A percentile compares a stretch with the other conserved stretches of the same genome.
Evolutionary conservation across 2,797 vertebrate genomes (phyloP).

Genomic region (Acrossocheilus wenchowensis): DNA sequence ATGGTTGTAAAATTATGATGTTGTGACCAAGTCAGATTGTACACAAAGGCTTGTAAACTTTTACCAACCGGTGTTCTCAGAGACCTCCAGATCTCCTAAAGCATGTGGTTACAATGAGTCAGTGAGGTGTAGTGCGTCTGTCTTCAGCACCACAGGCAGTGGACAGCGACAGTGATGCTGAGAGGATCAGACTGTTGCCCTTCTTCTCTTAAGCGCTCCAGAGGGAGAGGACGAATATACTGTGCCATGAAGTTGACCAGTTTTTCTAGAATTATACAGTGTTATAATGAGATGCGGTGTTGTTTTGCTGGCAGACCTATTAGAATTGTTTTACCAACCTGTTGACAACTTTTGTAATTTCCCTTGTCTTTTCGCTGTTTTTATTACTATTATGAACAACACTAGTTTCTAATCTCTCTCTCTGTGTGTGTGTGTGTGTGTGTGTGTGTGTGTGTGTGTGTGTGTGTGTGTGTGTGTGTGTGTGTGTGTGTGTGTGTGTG

Average conservation of each 20-base stretch:
- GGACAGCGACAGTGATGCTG: slow-evolving; percentile 63
- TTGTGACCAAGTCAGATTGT: not conserved
- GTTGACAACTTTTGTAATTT: slow-evolving; percentile 28
- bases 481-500: too few relatives aligned
- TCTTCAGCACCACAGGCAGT: slow-evolving; percentile 68
- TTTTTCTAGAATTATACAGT: not conserved
- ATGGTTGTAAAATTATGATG: not conserved
- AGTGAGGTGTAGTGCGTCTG: slow-evolving; percentile 27
- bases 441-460: not conserved
- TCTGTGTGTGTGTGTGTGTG: too few relatives aligned
- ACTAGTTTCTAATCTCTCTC: not conserved
- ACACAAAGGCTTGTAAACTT: not conserved
- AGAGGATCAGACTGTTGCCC: slow-evolving; percentile 28
- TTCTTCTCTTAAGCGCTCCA: slow-evolving; percentile 28
- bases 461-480: too few relatives aligned
- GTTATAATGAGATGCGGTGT: not conserved
- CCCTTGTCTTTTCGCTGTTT: not conserved
- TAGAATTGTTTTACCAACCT: slow-evolving; percentile 29
- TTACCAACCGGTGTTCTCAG: not conserved
- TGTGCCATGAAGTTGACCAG: not conserved
- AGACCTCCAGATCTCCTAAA: slow-evolving; percentile 1
- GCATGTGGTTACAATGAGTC: slow-evolving; percentile 30
- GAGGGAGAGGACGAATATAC: slow-evolving; percentile 19
- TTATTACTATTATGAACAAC: not conserved
- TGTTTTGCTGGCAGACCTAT: slow-evolving; percentile 20